Evolutionary conservation across 2,113 vertebrate species (phyloP), one percentile per base, ranked within the genome.

Genomic region (Chroicocephalus ridibundus): DNA sequence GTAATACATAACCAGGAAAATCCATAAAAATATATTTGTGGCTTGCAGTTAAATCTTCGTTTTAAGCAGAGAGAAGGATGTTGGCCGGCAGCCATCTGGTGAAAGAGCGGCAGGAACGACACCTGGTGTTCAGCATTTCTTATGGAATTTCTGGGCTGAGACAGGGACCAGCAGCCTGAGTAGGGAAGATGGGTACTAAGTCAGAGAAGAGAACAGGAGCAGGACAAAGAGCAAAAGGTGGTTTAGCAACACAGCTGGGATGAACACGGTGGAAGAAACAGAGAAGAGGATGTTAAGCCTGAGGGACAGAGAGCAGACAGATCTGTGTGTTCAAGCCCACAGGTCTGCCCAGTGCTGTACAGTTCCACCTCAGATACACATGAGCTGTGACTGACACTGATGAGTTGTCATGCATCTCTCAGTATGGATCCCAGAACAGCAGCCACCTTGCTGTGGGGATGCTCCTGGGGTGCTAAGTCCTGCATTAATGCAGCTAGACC

Each of bases 81-180:
- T 31, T 68, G 38, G 27, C 68, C 24, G 60, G 57, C 36, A 91
- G 32, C 21, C 26, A 31, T 32, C 42, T 40, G 12, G 20, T 40
- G 57, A 76, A 86, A 66, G 11, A 76, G 55, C 94, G 64, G 38
- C 79, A 96, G 96, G 74, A 78, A 82, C 15, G 90, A 97, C 94
- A 95, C 40, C 95, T 96, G 88, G 89, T 82, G 94, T 94, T 96
- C 40, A 66, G 51, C 77, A 36, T 14, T 95, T 95, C 40, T 64
- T 44, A 34, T 17, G 40, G 49, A 64, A 42, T 19, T 81, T 74
- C 22, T 78, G 64, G 44, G 1, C 13, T 65, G 46, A 8, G 40
- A 55, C 2, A 25, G 15, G 15, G 17, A 51, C 5, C 16, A 69
- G 51, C 26, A 75, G 38, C 8, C 14, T n/a, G 14, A 49, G n/a